Percentiles rank a stretch among this genome's conserved stretches.
Conservation (phyloP, 2,113 vertebrate species). For the Channa argus region DNA sequence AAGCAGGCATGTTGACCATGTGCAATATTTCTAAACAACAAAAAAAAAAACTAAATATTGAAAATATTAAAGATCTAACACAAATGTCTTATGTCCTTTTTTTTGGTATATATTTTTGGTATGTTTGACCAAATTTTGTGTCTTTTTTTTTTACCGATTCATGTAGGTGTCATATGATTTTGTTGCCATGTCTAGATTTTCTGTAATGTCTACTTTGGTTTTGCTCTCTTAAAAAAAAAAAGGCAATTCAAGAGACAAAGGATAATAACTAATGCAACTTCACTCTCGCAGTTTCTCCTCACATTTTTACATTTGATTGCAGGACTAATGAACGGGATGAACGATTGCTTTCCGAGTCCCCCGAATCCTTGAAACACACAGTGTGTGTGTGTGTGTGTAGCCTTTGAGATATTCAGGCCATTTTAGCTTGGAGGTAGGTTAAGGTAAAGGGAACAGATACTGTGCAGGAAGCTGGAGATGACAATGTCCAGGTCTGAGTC, state of each 20-base stretch:
- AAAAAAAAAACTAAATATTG: constrained; percentile 81
- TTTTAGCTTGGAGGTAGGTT: constrained; percentile 32
- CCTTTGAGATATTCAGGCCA: constrained; percentile 42
- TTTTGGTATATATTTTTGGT: too few species aligned
- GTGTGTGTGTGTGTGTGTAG: constrained; percentile 4
- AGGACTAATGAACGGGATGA: constrained; percentile 1
- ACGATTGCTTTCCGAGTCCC: background rate
- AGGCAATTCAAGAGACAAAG: background rate
- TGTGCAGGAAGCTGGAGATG: background rate
- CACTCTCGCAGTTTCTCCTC: background rate
- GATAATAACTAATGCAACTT: too few species aligned
- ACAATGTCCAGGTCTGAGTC: background rate
- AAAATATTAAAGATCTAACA: constrained; percentile 88
- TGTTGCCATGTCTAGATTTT: constrained; percentile 19
- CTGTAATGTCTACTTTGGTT: background rate
- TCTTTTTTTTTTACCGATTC: too few species aligned
- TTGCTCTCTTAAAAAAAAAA: background rate
- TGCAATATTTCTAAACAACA: constrained; percentile 88
- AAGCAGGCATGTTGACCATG: constrained; percentile 88
- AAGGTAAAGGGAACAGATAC: constrained; percentile 24
- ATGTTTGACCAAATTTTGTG: too few species aligned
- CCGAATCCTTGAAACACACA: constrained; percentile 32
- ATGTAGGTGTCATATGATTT: constrained; percentile 32
- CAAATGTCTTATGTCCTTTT: constrained; percentile 57
- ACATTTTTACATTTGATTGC: too few species aligned